Base-by-base conservation (phyloP, 2,888 invertebrate species). In the Eledona agricola region DNA sequence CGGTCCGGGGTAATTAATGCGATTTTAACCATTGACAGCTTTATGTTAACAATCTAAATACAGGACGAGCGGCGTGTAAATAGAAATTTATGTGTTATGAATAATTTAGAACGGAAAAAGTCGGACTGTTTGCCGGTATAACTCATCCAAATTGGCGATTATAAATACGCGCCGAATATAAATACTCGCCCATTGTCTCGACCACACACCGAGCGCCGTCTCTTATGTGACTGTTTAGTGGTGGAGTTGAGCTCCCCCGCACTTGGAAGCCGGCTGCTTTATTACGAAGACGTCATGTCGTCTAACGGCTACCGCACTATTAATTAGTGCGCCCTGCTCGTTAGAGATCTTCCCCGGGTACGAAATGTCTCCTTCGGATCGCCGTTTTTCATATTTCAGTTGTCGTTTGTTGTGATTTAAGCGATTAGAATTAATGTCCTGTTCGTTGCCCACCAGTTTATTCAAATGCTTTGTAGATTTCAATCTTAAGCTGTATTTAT, bases 81-180 rank as follows among this genome's bases (percentile, higher is more conserved):
- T 68, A 67, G 67, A 66, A 70, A 72, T 72, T 72, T 71, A 72
- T 72, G 71, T 67, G 65, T 70, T 72, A 70, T 71, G 71, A 72
- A 72, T 72, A 71, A 72, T 70, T 72, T 70, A 65, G 64, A 65
- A 64, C 62, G 55, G 65, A 63, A 64, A 65, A 66, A 66, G 66
- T 67, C 63, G 63, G 63, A 64, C 65, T 67, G 66, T 70, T 69
- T 64, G 63, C 61, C 62, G 57, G 63, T 60, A 66, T 72, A 72
- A 70, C 65, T 72, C 72, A 71, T 72, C 72, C 69, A 72, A 72
- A 71, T 72, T 72, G 70, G 67, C 67, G 67, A 69, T 70, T 71
- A 72, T 70, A 69, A 67, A 66, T 69, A 64, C 59, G 63, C 61
- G 65, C 67, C 64, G 64, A 64, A 66, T 67, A 70, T 70, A 69